Evolutionary conservation across 2,888 invertebrate species (phyloP).

Genomic region (Cheilosia vernalis): DNA sequence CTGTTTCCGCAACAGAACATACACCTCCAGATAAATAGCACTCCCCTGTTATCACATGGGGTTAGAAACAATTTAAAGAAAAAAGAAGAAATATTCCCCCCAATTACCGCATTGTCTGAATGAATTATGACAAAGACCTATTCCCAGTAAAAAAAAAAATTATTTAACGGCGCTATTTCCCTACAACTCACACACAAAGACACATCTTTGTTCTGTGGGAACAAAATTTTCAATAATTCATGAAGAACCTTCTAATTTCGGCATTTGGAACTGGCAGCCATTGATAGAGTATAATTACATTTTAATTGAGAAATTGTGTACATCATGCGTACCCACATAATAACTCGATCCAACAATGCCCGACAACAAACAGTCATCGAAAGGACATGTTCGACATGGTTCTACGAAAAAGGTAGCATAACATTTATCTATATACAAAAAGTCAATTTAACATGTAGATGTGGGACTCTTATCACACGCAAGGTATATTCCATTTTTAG

Average conservation of each 20-base stretch:
- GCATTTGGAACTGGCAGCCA: constrained; percentile 14
- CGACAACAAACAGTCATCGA: constrained; percentile 49
- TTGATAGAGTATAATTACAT: constrained; percentile 69
- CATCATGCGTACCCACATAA: neutral
- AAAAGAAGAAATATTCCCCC: neutral
- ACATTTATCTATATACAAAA: neutral
- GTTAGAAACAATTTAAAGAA: neutral
- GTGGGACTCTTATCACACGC: constrained; percentile 64
- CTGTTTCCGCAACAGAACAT: neutral
- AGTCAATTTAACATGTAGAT: neutral
- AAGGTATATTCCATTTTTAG: constrained; percentile 40
- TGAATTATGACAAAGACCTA: constrained; percentile 22
- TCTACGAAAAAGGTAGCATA: constrained; percentile 35
- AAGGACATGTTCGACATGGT: constrained; percentile 59
- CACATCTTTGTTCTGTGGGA: neutral
- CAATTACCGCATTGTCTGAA: constrained; percentile 35
- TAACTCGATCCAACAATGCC: neutral
- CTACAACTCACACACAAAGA: neutral
- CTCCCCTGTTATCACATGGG: constrained; percentile 19
- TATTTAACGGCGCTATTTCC: constrained; percentile 9
- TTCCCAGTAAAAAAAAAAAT: neutral
- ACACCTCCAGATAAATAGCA: constrained; percentile 4
- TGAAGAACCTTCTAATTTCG: constrained; percentile 21
- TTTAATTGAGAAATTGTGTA: constrained; percentile 72
- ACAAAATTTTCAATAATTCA: constrained; percentile 18